phyloP scores from a whole-genome alignment of 2,888 invertebrate species.

The Electrophaes corylata region DNA sequence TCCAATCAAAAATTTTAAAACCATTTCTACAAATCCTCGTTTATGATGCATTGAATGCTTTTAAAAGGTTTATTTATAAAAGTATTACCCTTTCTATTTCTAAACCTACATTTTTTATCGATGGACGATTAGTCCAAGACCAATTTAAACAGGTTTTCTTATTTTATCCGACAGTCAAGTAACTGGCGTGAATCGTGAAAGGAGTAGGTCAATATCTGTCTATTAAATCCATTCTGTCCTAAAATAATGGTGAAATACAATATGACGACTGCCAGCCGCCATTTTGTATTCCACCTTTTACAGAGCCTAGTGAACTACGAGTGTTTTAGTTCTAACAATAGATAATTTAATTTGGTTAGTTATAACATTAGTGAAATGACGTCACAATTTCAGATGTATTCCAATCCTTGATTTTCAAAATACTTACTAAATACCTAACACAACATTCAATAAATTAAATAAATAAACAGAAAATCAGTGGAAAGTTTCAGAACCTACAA shows the following conservation, averaged over 20 bases:
- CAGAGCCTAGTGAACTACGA: too few relatives aligned
- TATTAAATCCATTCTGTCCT: too few relatives aligned
- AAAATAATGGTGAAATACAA: too few relatives aligned
- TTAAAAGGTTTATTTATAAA: constrained; percentile 28
- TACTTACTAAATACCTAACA: constrained; percentile 35
- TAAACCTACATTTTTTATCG: not conserved
- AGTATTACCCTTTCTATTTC: constrained; percentile 8
- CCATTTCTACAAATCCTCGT: not conserved
- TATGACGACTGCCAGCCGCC: too few relatives aligned
- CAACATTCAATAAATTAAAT: constrained; percentile 24
- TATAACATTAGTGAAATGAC: constrained; percentile 5
- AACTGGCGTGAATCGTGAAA: too few relatives aligned
- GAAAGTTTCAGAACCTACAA: constrained; percentile 42
- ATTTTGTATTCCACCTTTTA: too few relatives aligned
- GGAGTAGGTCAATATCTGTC: too few relatives aligned
- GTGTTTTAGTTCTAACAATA: too few relatives aligned
- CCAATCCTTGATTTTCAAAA: not conserved
- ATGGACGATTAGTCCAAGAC: constrained; percentile 1
- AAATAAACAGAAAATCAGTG: constrained; percentile 44
- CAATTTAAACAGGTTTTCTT: not conserved
- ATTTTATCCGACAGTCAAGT: too few relatives aligned
- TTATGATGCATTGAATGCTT: constrained; percentile 37
- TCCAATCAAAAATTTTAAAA: constrained; percentile 28
- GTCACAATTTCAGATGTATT: constrained; percentile 1
- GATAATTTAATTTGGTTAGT: not conserved